phyloP scores from a whole-genome alignment of 2,888 invertebrate species.

The Drosophila neotestacea region DNA sequence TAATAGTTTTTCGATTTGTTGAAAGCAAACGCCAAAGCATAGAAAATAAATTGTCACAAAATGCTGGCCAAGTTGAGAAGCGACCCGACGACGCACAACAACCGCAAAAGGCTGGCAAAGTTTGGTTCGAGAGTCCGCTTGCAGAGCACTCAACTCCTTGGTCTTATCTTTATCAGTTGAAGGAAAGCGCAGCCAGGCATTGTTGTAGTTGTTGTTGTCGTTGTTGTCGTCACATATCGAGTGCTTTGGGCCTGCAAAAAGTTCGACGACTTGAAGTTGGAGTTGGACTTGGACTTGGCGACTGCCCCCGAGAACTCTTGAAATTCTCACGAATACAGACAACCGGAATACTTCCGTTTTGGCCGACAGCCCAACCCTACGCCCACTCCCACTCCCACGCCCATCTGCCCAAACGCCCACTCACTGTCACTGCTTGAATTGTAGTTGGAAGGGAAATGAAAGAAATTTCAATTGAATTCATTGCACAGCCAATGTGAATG shows the following conservation, averaged over 20 bases:
- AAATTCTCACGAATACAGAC: constrained; percentile 21
- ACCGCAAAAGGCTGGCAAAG: constrained; percentile 63
- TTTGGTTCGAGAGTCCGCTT: constrained; percentile 53
- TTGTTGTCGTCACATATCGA: constrained; percentile 58
- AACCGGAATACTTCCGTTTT: constrained; percentile 48
- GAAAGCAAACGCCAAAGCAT: constrained; percentile 77
- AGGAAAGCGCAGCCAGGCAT: constrained; percentile 54
- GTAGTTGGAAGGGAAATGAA: constrained; percentile 46
- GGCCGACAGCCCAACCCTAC: constrained; percentile 18
- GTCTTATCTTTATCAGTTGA: constrained; percentile 76
- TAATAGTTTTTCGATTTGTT: constrained; percentile 82
- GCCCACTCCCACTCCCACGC: not conserved
- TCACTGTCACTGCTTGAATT: constrained; percentile 23
- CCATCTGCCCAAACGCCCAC: not conserved
- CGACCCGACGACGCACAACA: constrained; percentile 19
- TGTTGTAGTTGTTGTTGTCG: constrained; percentile 14
- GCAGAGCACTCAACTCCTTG: constrained; percentile 61
- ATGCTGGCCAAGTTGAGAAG: constrained; percentile 56
- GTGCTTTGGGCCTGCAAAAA: constrained; percentile 42
- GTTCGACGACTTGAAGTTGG: constrained; percentile 46
- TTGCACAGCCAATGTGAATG: constrained; percentile 51
- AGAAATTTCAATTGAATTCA: constrained; percentile 70
- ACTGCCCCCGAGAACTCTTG: constrained; percentile 26
- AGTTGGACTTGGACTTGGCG: constrained; percentile 25
- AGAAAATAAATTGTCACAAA: constrained; percentile 80